These are phyloP conservation scores for Hydrotaea diabolus DNA, from an alignment of 2,888 invertebrate genomes.

Conservation along the genomic window DNA sequence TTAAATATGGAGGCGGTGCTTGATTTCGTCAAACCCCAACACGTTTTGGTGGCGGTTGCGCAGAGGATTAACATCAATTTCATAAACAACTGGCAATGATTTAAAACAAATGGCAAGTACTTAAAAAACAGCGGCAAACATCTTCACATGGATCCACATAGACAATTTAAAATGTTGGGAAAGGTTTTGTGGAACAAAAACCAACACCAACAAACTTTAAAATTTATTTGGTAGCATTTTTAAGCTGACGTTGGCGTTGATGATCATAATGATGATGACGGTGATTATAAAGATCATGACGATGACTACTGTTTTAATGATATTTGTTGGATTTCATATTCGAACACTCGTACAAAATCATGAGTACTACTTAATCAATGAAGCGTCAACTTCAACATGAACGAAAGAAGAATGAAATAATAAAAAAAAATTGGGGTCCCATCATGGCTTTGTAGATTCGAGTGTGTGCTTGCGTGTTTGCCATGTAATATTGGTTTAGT, in stretches of 20 bases:
- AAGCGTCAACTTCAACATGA: constrained; percentile 3
- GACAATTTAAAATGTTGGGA: not conserved
- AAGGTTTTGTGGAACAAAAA: too few relatives aligned
- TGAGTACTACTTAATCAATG: constrained; percentile 46
- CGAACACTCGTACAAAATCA: not conserved
- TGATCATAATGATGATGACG: not conserved
- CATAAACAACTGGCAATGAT: constrained; percentile 12
- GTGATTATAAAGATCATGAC: not conserved
- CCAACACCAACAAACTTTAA: not conserved
- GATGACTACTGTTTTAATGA: constrained; percentile 15
- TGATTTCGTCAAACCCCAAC: not conserved
- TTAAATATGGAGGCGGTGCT: not conserved
- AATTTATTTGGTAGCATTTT: not conserved
- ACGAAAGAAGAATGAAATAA: too few relatives aligned
- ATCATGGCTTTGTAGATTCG: not conserved
- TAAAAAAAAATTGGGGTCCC: constrained; percentile 8
- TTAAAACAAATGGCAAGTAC: not conserved
- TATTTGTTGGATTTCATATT: not conserved
- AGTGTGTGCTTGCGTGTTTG: not conserved
- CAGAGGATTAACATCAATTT: constrained; percentile 30
- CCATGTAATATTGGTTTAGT: not conserved
- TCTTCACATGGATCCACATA: constrained; percentile 6
- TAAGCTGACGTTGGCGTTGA: not conserved
- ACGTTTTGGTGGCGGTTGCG: not conserved
- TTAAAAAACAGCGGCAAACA: not conserved